Evolutionary conservation across 2,113 vertebrate genomes (phyloP).

Genomic region (Dasyprocta punctata): DNA sequence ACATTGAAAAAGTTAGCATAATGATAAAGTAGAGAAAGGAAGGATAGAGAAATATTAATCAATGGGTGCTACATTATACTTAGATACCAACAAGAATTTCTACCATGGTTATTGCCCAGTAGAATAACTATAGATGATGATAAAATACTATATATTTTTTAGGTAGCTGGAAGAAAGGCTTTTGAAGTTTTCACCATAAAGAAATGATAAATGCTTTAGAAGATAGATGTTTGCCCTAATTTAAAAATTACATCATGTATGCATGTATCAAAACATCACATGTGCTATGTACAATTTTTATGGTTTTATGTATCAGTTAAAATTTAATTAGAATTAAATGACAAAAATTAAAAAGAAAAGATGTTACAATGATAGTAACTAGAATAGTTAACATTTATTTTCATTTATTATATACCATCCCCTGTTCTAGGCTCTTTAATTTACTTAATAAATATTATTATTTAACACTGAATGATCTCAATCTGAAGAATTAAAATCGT

Average conservation of each 20-base stretch:
- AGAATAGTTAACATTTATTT: slow-evolving; percentile 16
- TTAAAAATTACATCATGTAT: background rate
- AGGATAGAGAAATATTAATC: background rate
- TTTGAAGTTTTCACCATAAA: background rate
- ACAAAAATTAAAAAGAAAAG: background rate
- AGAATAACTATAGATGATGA: background rate
- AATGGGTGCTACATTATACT: background rate
- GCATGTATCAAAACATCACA: background rate
- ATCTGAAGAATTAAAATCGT: background rate
- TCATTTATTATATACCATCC: background rate
- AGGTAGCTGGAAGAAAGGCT: background rate
- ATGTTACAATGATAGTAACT: background rate
- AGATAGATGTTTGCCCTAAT: background rate
- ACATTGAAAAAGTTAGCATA: background rate
- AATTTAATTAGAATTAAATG: background rate
- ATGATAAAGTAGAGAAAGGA: background rate
- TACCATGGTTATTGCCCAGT: background rate
- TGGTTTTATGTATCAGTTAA: background rate
- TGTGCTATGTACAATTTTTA: background rate
- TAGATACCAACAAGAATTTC: background rate
- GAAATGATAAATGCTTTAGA: background rate
- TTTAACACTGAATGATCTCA: slow-evolving; percentile 23
- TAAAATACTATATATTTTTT: background rate
- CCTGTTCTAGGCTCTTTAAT: background rate
- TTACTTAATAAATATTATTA: background rate